Conservation (phyloP, 2,113 vertebrate species). For the Antechinus stuartii region DNA sequence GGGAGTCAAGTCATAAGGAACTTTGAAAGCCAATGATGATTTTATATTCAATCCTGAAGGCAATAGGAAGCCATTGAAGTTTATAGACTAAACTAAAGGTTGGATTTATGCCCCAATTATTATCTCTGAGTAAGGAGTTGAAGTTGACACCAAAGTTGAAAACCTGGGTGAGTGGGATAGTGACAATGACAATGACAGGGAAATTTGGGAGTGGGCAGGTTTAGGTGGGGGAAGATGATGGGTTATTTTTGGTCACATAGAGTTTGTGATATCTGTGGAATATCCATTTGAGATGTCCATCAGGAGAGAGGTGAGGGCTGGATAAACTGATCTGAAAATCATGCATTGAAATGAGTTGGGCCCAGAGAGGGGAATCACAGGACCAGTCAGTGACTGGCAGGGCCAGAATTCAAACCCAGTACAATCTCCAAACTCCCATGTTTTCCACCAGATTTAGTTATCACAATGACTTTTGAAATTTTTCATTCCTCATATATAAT, state of each 20-base stretch:
- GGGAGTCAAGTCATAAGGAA: not conserved
- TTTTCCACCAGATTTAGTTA: not conserved
- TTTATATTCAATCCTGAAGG: not conserved
- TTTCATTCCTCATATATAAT: not conserved
- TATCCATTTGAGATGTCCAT: not conserved
- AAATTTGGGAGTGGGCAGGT: not conserved
- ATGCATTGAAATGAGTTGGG: not conserved
- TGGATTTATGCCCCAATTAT: not conserved
- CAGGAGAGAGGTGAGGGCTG: not conserved
- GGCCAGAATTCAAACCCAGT: not conserved
- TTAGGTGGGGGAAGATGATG: not conserved
- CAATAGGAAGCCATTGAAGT: not conserved
- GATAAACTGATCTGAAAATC: not conserved
- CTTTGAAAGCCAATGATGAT: not conserved
- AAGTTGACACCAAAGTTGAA: not conserved
- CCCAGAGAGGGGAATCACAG: not conserved
- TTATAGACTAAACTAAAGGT: not conserved
- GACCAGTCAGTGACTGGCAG: not conserved
- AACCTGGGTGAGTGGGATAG: not conserved
- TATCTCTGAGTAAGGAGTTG: not conserved
- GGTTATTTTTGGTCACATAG: not conserved
- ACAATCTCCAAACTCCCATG: not conserved
- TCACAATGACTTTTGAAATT: not conserved
- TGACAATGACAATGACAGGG: not conserved
- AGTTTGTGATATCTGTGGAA: not conserved